phyloP scores from a whole-genome alignment of 2,888 invertebrate genomes.

The Caradrina kadenii region DNA sequence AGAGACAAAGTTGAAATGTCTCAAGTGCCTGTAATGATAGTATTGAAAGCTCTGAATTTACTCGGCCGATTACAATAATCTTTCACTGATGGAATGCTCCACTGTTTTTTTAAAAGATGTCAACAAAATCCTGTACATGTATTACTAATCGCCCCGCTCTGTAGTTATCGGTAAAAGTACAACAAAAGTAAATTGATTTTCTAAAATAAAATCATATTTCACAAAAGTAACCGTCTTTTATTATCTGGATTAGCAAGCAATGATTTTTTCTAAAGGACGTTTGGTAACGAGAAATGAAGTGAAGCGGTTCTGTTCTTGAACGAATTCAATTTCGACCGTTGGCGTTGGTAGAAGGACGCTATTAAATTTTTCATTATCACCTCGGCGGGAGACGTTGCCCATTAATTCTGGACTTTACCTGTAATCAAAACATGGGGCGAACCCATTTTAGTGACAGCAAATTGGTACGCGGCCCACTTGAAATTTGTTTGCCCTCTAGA shows the following conservation, averaged over 20 bases:
- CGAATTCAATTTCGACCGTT: constrained; percentile 79
- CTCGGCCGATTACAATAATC: too few relatives aligned
- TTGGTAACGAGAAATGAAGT: constrained; percentile 67
- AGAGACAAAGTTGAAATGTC: too few relatives aligned
- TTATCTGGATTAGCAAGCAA: constrained; percentile 48
- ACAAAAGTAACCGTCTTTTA: constrained; percentile 27
- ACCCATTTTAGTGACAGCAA: constrained; percentile 72
- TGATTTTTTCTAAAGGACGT: constrained; percentile 53
- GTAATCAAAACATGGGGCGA: constrained; percentile 77
- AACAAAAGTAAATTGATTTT: not conserved
- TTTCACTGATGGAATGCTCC: too few relatives aligned
- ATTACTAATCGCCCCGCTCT: not conserved
- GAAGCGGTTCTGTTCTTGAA: constrained; percentile 69
- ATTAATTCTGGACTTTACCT: constrained; percentile 82
- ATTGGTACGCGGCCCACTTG: constrained; percentile 80
- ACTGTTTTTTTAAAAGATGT: not conserved
- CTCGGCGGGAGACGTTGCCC: constrained; percentile 67
- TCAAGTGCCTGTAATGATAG: too few relatives aligned
- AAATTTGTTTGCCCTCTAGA: constrained; percentile 73
- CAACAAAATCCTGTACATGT: not conserved
- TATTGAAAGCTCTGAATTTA: too few relatives aligned
- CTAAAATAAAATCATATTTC: constrained; percentile 1
- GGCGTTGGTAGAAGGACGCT: constrained; percentile 67
- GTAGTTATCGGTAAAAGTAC: not conserved
- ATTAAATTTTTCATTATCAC: constrained; percentile 85